These are phyloP conservation scores for Trichonephila clavipes DNA, from an alignment of 1,140 invertebrate genomes.

Conservation along the genomic window DNA sequence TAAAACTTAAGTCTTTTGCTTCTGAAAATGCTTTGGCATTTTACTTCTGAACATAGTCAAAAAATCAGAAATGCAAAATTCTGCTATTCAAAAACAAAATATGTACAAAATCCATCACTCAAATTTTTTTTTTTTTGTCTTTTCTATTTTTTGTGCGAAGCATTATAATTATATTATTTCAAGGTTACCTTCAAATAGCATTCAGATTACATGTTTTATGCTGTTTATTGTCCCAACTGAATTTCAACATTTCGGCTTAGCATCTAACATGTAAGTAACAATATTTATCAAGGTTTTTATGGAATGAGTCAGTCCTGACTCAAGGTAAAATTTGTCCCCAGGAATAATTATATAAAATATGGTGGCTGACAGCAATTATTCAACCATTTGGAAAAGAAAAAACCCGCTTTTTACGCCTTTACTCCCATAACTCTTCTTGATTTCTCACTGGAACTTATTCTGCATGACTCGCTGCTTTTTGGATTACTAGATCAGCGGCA, in stretches of 20 bases:
- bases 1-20: too few relatives aligned
- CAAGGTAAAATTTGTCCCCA: not conserved
- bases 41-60: too few relatives aligned
- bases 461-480: not conserved
- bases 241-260: not conserved
- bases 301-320: not conserved
- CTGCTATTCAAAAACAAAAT: not conserved
- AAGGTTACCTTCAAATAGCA: not conserved
- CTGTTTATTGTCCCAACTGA: not conserved
- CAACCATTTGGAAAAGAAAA: not conserved
- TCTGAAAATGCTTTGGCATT: too few relatives aligned
- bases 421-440: not conserved
- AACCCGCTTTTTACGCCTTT: not conserved
- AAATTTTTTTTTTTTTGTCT: not conserved
- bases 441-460: not conserved
- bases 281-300: not conserved
- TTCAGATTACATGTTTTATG: not conserved
- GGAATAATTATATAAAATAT: not conserved
- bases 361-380: not conserved
- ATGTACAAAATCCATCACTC: not conserved
- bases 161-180: not conserved
- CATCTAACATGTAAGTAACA: not conserved
- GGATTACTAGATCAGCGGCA: constrained; percentile 1
- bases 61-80: not conserved
- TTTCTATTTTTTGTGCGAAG: not conserved